Percentiles rank a stretch among this genome's conserved stretches.
phyloP scores from a whole-genome alignment of 1,140 invertebrate genomes.

The Dinoponera quadriceps region DNA sequence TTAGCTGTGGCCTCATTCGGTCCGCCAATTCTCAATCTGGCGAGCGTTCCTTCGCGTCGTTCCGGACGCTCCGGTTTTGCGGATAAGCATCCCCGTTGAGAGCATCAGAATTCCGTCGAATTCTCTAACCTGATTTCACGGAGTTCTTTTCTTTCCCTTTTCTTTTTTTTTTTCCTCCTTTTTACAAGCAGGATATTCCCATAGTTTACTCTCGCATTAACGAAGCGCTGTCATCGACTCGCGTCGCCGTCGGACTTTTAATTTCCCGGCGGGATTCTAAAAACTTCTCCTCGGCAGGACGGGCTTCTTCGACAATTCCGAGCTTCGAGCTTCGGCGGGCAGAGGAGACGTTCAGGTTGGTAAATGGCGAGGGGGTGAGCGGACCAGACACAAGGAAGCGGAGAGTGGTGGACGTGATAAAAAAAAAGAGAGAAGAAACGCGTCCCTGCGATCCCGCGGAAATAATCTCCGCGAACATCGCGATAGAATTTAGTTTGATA shows the following conservation, averaged over 20 bases:
- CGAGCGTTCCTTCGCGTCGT: conserved; percentile 1
- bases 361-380: background rate
- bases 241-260: conserved; percentile 66
- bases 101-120: conserved; percentile 51
- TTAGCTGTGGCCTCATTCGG: background rate
- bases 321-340: conserved; percentile 26
- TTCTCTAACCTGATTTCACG: conserved; percentile 51
- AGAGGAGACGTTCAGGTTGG: conserved; percentile 22
- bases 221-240: conserved; percentile 67
- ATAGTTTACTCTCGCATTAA: conserved; percentile 65
- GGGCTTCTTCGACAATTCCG: conserved; percentile 53
- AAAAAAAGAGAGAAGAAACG: conserved; percentile 8
- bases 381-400: background rate
- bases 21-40: background rate
- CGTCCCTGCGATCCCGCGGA: conserved; percentile 48
- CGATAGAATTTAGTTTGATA: conserved; percentile 67
- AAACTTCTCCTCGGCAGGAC: conserved; percentile 56
- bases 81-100: conserved; percentile 16
- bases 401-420: conserved; percentile 13
- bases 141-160: background rate
- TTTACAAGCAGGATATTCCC: conserved; percentile 60
- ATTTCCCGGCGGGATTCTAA: conserved; percentile 73
- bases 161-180: background rate
- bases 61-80: background rate
- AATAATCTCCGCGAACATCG: conserved; percentile 60